Base-by-base conservation (phyloP, 1,140 invertebrate genomes). In the Calycopis cecrops region DNA sequence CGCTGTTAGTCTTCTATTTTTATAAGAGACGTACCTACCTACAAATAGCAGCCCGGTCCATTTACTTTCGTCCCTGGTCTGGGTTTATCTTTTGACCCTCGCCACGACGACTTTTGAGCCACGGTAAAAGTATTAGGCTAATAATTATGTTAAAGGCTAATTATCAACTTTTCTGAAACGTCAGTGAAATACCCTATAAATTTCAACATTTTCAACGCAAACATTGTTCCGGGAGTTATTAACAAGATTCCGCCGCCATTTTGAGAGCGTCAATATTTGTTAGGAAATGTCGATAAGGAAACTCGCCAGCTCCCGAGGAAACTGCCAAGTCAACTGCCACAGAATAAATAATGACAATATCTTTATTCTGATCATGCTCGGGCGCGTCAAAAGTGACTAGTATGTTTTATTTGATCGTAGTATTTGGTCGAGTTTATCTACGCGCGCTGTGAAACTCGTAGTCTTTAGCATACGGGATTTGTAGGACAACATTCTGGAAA, bases 341-440 rank as follows among this genome's bases (percentile, higher is more conserved):
- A 61, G 66, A 68, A 71, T 71, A 66, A 71, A 68, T 68, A 68
- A 68, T 68, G 59, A 42, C 48, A 48, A 60, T 59, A 64, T 71
- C 68, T 68, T 63, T 68, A 71, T 71, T 71, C 69, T 64, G 63
- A 60, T 61, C 69, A 54, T 62, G 69, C 63, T 42, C 56, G 57
- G 62, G 60, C 3, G 62, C 61, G 63, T 57, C 60, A 58, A 55
- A 52, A 55, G 52, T 49, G 35, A 35, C 57, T 37, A 4, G 1
- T 37, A 37, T n/a, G 50, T 47, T 42, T 48, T 48, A 16, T 28
- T 51, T 38, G 55, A 35, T 44, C 51, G 48, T n/a, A n/a, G n/a
- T n/a, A n/a, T n/a, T 51, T 38, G 55, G 48, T 44, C 51, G 48
- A 48, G 34, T 35, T 57, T 48, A 49, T 48, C 14, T 16, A 47